phyloP scores from a whole-genome alignment of 1,140 invertebrate species.

The Leptopilina boulardi region DNA sequence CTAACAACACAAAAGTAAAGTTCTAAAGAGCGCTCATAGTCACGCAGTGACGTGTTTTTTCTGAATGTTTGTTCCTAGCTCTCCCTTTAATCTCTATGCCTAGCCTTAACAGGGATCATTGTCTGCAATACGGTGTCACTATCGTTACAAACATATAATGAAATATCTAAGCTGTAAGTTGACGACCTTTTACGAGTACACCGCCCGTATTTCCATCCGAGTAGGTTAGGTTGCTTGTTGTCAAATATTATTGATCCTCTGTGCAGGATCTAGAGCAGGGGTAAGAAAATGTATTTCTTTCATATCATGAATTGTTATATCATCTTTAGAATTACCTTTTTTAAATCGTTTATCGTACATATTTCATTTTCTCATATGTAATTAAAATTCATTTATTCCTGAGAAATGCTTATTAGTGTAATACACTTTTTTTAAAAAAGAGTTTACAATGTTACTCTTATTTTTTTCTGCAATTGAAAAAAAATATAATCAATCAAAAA shows the following conservation, averaged over 20 bases:
- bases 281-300: background rate
- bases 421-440: no score
- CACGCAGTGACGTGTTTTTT: slow-evolving; percentile 62
- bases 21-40: slow-evolving; percentile 40
- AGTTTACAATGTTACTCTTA: no score
- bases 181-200: slow-evolving; percentile 37
- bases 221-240: slow-evolving; percentile 59
- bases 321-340: no score
- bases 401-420: no score
- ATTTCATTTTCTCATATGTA: no score
- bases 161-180: slow-evolving; percentile 47
- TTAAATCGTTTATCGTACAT: no score
- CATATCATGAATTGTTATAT: background rate
- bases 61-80: slow-evolving; percentile 41
- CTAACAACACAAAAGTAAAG: slow-evolving; percentile 39
- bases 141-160: slow-evolving; percentile 66
- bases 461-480: no score
- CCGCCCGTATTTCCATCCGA: slow-evolving; percentile 11
- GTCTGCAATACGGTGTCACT: slow-evolving; percentile 43
- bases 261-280: background rate
- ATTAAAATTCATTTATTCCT: no score
- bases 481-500: no score
- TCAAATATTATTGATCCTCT: slow-evolving; percentile 13
- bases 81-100: slow-evolving; percentile 65
- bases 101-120: no score